phyloP scores from a whole-genome alignment of 2,888 invertebrate species.

The Pachliopta kotzebuea region DNA sequence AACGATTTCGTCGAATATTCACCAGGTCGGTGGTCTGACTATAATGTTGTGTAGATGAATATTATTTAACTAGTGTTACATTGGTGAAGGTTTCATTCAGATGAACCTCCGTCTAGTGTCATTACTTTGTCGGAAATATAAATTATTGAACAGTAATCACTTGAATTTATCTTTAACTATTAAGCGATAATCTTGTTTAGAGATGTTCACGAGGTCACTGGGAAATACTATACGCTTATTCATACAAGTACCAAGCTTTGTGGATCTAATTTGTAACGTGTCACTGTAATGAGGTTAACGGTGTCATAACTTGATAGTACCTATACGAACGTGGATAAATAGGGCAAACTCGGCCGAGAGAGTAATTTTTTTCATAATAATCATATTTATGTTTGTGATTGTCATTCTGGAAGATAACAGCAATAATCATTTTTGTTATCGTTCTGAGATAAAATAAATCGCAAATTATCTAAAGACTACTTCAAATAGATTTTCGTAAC shows the following conservation, averaged over 20 bases:
- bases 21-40: no score
- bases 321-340: constrained; percentile 9
- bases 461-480: background rate
- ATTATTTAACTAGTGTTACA: no score
- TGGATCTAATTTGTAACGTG: constrained; percentile 19
- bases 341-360: background rate
- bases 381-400: background rate
- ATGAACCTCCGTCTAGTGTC: no score
- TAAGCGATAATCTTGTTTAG: constrained; percentile 8
- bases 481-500: background rate
- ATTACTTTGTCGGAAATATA: no score
- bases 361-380: background rate
- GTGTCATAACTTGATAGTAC: constrained; percentile 20
- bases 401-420: background rate
- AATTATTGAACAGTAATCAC: background rate
- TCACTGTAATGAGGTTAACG: constrained; percentile 25
- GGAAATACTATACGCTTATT: constrained; percentile 18
- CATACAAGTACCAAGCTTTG: constrained; percentile 8
- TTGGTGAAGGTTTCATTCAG: no score
- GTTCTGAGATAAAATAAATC: background rate
- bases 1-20: no score
- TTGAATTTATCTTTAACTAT: background rate
- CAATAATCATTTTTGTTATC: background rate
- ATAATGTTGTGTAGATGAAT: no score
- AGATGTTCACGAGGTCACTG: background rate